These are phyloP conservation scores for Myiotriccus ornatus DNA, from an alignment of 2,797 vertebrate species.

Conservation along the genomic window DNA sequence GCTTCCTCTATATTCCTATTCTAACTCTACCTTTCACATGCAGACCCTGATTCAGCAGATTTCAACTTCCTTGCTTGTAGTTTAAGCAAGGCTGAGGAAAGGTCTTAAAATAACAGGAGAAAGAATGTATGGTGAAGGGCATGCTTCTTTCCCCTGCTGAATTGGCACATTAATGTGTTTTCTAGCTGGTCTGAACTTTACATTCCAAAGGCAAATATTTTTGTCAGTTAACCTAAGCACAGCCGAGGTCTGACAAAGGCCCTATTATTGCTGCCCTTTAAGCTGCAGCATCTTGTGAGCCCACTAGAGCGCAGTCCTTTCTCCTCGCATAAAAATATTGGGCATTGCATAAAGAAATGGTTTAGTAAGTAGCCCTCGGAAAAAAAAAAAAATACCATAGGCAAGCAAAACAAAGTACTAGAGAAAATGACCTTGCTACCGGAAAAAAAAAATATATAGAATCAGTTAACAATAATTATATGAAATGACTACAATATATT, in stretches of 20 bases:
- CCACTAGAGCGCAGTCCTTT: not conserved
- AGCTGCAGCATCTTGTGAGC: not conserved
- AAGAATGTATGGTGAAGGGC: not conserved
- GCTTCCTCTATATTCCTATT: not conserved
- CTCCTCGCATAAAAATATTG: not conserved
- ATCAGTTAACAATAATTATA: not conserved
- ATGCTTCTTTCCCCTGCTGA: not conserved
- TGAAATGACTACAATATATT: not conserved
- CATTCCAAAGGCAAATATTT: conserved; percentile 12
- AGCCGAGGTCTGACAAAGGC: not conserved
- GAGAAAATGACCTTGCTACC: not conserved
- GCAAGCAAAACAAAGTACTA: not conserved
- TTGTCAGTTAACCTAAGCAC: not conserved
- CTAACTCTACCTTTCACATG: not conserved
- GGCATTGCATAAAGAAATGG: not conserved
- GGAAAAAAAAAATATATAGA: not conserved
- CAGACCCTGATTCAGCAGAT: not conserved
- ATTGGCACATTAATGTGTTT: not conserved
- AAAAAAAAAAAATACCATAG: not conserved
- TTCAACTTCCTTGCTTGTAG: not conserved
- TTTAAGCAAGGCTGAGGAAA: not conserved
- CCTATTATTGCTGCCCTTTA: not conserved
- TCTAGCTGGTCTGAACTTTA: conserved; percentile 4
- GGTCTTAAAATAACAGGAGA: not conserved
- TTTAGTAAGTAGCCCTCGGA: not conserved